Percentiles rank a stretch among this genome's conserved stretches.
phyloP scores from a whole-genome alignment of 1,140 invertebrate genomes.

The Argopecten irradians region DNA sequence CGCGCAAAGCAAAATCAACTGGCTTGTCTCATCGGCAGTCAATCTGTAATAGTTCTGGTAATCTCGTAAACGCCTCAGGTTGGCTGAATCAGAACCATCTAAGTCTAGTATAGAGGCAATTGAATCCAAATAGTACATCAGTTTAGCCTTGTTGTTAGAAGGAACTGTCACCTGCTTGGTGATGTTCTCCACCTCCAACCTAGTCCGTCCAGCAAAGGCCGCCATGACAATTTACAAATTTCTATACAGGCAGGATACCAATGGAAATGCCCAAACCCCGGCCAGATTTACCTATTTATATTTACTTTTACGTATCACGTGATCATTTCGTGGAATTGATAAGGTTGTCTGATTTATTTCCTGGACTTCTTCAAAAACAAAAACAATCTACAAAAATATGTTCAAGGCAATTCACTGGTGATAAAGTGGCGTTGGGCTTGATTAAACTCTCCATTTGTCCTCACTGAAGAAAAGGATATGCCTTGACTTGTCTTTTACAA shows the following conservation, averaged over 20 bases:
- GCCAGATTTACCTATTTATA: not conserved
- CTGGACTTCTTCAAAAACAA: too few species aligned
- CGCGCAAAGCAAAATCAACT: conserved; percentile 40
- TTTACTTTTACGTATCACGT: not conserved
- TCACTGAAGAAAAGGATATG: too few species aligned
- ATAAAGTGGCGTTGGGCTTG: too few species aligned
- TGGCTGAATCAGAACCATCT: conserved; percentile 24
- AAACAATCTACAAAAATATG: too few species aligned
- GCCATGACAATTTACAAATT: conserved; percentile 28
- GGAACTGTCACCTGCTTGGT: conserved; percentile 39
- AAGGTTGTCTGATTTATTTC: too few species aligned
- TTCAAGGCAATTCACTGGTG: too few species aligned
- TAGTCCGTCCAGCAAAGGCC: conserved; percentile 11
- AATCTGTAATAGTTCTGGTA: conserved; percentile 45
- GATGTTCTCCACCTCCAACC: conserved; percentile 31
- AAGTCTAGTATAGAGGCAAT: conserved; percentile 44
- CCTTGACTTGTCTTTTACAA: too few species aligned
- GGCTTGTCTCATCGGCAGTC: conserved; percentile 32
- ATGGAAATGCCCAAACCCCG: not conserved
- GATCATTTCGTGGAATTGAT: not conserved
- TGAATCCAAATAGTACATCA: conserved; percentile 58
- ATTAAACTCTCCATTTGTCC: too few species aligned
- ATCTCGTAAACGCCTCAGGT: conserved; percentile 40
- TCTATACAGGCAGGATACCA: not conserved
- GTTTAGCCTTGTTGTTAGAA: conserved; percentile 41